Evolutionary conservation across 2,113 vertebrate genomes (phyloP).

Genomic region (Mesocricetus auratus): DNA sequence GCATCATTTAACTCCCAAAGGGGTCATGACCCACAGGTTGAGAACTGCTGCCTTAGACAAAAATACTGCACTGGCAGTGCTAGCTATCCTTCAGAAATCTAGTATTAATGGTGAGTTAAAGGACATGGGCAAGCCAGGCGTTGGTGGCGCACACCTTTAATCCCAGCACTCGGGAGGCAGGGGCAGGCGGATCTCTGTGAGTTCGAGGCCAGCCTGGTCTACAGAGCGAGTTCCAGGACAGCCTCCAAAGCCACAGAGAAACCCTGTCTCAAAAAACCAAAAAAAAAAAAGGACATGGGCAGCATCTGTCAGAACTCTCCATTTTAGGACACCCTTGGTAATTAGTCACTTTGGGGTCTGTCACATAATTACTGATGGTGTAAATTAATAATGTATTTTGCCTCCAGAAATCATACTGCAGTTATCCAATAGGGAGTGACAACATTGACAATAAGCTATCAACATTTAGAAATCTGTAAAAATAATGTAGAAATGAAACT

Average conservation of each 20-base stretch:
- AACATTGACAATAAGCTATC: not conserved
- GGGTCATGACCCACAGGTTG: not conserved
- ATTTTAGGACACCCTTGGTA: not conserved
- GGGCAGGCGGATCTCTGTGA: too few relatives aligned
- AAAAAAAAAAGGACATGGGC: not conserved
- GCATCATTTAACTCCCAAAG: not conserved
- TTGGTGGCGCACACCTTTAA: too few relatives aligned
- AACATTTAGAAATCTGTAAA: not conserved
- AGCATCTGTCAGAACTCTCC: not conserved
- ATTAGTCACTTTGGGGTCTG: not conserved
- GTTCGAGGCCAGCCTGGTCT: too few relatives aligned
- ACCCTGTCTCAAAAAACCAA: too few relatives aligned
- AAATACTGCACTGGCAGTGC: not conserved
- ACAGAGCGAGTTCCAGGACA: too few relatives aligned
- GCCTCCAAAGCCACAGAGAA: too few relatives aligned
- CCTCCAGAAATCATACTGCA: not conserved
- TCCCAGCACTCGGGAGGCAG: too few relatives aligned
- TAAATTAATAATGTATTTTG: slow-evolving; percentile 42
- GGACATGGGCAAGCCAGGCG: not conserved
- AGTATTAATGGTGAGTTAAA: not conserved
- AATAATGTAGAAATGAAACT: not conserved
- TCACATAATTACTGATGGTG: slow-evolving; percentile 21
- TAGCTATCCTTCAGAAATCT: not conserved
- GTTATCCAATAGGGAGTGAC: not conserved
- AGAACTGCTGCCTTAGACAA: not conserved